phyloP scores from a whole-genome alignment of 2,797 vertebrate genomes.

The Brotula barbata region DNA sequence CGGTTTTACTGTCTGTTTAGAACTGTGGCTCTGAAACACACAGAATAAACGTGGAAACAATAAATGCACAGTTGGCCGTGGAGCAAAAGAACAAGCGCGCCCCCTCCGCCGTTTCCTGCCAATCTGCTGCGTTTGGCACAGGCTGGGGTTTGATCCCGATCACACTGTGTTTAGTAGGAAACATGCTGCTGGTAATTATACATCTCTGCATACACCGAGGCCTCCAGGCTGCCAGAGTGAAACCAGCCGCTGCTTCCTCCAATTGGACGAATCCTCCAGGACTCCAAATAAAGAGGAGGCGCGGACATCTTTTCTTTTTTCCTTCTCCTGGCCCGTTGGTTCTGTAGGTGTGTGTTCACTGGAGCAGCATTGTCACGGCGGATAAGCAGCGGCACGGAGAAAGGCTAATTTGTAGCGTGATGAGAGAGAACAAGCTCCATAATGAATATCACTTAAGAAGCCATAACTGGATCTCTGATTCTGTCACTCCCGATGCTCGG shows the following conservation, averaged over 20 bases:
- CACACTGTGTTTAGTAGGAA: constrained; percentile 60
- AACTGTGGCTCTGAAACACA: constrained; percentile 31
- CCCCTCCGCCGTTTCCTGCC: constrained; percentile 47
- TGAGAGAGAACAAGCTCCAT: constrained; percentile 27
- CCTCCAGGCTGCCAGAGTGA: constrained; percentile 32
- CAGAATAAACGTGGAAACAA: constrained; percentile 49
- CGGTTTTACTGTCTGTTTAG: constrained; percentile 54
- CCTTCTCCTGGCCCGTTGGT: no score
- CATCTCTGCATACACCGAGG: constrained; percentile 61
- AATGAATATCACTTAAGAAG: constrained; percentile 46
- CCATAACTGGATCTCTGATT: constrained; percentile 28
- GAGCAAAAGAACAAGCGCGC: constrained; percentile 31
- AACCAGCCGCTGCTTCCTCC: no score
- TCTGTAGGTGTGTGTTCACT: not conserved
- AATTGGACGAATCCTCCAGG: not conserved
- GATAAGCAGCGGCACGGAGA: constrained; percentile 19
- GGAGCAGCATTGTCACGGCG: not conserved
- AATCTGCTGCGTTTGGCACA: constrained; percentile 72
- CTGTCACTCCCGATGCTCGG: constrained; percentile 30
- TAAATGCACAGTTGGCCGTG: constrained; percentile 51
- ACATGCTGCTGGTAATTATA: constrained; percentile 70
- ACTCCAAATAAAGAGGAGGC: constrained; percentile 5
- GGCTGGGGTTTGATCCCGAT: constrained; percentile 65
- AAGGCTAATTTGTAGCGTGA: constrained; percentile 21
- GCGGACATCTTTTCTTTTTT: constrained; percentile 1